Evolutionary conservation across 2,797 vertebrate genomes (phyloP).

Genomic region (Dendrocincla tyrannina): DNA sequence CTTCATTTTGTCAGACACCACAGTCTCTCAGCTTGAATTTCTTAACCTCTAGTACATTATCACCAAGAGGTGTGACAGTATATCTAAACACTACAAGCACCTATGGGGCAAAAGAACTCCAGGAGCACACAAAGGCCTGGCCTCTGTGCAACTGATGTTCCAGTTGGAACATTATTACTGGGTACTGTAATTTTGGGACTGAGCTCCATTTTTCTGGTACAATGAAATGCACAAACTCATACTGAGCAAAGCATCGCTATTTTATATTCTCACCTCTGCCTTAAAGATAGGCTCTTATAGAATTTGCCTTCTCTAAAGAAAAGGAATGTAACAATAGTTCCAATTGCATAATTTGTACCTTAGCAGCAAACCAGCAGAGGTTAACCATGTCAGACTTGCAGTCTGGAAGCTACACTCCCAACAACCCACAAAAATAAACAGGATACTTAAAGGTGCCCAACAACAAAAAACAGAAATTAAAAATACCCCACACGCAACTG

Average conservation of each 20-base stretch:
- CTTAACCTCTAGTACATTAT: not conserved
- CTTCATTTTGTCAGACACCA: not conserved
- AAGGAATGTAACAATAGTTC: not conserved
- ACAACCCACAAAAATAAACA: not conserved
- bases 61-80: not conserved
- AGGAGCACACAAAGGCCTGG: not conserved
- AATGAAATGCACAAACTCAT: not conserved
- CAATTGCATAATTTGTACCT: not conserved
- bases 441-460: not conserved
- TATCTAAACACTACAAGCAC: not conserved
- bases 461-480: not conserved
- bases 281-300: not conserved
- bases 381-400: not conserved
- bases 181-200: not conserved
- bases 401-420: not conserved
- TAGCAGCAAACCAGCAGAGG: not conserved
- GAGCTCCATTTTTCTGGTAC: not conserved
- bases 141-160: not conserved
- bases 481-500: not conserved
- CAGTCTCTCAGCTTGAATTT: not conserved
- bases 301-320: not conserved
- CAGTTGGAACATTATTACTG: not conserved
- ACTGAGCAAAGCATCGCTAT: not conserved
- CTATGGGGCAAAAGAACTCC: not conserved
- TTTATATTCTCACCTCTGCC: not conserved